These are phyloP conservation scores for Oscarella lobularis DNA, from an alignment of 37 sponge, comb jelly and placozoan genomes.

Conservation along the genomic window DNA sequence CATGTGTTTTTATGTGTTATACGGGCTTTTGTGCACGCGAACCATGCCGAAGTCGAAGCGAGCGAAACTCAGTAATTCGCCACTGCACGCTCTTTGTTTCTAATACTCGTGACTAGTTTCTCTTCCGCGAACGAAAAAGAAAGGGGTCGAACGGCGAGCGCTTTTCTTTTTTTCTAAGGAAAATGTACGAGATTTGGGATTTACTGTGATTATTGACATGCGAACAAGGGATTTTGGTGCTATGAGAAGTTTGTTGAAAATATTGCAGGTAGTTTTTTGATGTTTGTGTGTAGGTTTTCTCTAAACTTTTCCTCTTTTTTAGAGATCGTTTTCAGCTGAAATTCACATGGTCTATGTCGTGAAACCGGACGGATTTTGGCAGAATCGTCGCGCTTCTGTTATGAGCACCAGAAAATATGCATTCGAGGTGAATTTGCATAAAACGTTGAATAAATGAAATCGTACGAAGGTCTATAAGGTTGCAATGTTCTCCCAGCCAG, in stretches of 20 bases:
- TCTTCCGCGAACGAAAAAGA: not conserved
- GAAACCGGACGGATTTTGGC: not conserved
- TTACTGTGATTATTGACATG: not conserved
- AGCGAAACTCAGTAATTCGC: no score
- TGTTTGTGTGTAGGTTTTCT: not conserved
- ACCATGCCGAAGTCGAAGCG: no score
- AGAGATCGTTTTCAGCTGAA: slow-evolving; percentile 56
- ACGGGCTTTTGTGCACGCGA: no score
- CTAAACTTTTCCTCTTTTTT: not conserved
- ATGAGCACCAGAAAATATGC: not conserved
- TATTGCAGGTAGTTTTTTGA: not conserved
- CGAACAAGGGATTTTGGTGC: not conserved
- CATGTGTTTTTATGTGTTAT: no score
- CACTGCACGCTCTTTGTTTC: no score
- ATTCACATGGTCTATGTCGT: slow-evolving; percentile 24
- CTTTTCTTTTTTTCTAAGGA: no score
- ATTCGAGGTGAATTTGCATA: not conserved
- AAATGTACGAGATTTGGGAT: not conserved
- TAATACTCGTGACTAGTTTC: not conserved
- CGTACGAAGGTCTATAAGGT: no score
- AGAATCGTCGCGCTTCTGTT: not conserved
- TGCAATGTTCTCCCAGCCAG: not conserved
- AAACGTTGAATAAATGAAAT: no score
- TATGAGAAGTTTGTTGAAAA: not conserved
- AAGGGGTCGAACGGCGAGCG: no score